Conservation (phyloP, 2,888 invertebrate genomes). For the Diabrotica balteata region DNA sequence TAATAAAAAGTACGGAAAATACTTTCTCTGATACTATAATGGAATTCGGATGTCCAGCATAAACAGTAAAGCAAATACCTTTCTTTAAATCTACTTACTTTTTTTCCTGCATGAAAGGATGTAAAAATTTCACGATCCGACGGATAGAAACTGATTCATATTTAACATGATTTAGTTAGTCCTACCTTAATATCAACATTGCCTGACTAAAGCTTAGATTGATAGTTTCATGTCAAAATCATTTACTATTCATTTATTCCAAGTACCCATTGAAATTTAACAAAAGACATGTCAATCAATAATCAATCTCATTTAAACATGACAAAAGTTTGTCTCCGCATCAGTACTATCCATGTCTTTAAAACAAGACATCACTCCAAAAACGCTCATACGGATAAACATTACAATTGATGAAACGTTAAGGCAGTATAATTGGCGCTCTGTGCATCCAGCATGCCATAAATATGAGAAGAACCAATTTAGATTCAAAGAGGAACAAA, state of each 20-base stretch:
- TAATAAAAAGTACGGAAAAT: too few species aligned
- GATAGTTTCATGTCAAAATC: too few species aligned
- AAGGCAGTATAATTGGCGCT: constrained; percentile 31
- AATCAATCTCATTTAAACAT: constrained; percentile 10
- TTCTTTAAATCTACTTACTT: too few species aligned
- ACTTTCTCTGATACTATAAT: too few species aligned
- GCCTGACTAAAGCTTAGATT: too few species aligned
- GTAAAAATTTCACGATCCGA: too few species aligned
- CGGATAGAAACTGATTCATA: too few species aligned
- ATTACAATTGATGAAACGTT: constrained; percentile 48
- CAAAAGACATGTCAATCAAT: constrained; percentile 21
- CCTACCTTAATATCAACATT: too few species aligned
- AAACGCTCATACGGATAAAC: constrained; percentile 48
- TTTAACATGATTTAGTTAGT: too few species aligned
- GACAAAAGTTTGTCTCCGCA: constrained; percentile 13
- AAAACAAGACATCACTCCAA: constrained; percentile 56
- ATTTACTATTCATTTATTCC: background rate
- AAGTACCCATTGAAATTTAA: constrained; percentile 1
- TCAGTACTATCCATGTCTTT: constrained; percentile 22
- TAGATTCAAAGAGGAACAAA: constrained; percentile 49
- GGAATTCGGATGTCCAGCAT: too few species aligned
- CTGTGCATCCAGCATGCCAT: constrained; percentile 48
- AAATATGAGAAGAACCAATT: constrained; percentile 57
- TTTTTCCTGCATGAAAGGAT: too few species aligned
- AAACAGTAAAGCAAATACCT: too few species aligned